Percentiles rank a stretch among this genome's conserved stretches.
phyloP scores from a whole-genome alignment of 1,140 invertebrate genomes.

The Drosophila rufa region DNA sequence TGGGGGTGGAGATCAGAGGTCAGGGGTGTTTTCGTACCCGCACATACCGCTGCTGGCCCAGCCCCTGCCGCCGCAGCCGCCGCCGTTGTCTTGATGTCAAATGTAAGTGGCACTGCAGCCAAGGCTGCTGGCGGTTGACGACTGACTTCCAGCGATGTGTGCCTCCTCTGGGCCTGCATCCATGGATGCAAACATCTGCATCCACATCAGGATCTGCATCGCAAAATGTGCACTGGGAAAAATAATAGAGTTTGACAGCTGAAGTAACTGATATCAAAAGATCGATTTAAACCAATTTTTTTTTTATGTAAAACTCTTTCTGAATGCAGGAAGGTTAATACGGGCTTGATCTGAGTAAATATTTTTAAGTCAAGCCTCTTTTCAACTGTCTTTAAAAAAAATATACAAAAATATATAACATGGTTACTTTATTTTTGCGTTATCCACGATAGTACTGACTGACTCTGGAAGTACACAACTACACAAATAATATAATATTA shows the following conservation, averaged over 20 bases:
- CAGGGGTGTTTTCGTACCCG: constrained; percentile 38
- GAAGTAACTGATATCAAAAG: background rate
- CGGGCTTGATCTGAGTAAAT: too few relatives aligned
- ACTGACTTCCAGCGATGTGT: constrained; percentile 30
- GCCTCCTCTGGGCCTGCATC: constrained; percentile 34
- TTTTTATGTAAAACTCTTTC: too few relatives aligned
- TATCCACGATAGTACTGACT: too few relatives aligned
- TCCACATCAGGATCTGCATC: constrained; percentile 13
- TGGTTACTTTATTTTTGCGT: too few relatives aligned
- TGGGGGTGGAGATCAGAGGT: constrained; percentile 21
- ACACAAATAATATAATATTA: background rate
- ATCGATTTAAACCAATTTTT: too few relatives aligned
- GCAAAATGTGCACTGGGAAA: constrained; percentile 17
- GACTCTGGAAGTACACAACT: background rate
- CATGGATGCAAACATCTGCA: constrained; percentile 30
- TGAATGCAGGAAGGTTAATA: too few relatives aligned
- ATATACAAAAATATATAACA: too few relatives aligned
- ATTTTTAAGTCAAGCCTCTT: too few relatives aligned
- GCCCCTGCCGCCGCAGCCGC: constrained; percentile 1
- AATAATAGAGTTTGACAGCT: background rate
- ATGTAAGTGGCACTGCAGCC: constrained; percentile 55
- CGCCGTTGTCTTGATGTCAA: constrained; percentile 51
- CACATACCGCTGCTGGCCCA: constrained; percentile 6
- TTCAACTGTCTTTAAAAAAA: too few relatives aligned
- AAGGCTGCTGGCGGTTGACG: constrained; percentile 41